Conservation (phyloP, 2,888 invertebrate genomes). For the Drosophila lacicola region DNA sequence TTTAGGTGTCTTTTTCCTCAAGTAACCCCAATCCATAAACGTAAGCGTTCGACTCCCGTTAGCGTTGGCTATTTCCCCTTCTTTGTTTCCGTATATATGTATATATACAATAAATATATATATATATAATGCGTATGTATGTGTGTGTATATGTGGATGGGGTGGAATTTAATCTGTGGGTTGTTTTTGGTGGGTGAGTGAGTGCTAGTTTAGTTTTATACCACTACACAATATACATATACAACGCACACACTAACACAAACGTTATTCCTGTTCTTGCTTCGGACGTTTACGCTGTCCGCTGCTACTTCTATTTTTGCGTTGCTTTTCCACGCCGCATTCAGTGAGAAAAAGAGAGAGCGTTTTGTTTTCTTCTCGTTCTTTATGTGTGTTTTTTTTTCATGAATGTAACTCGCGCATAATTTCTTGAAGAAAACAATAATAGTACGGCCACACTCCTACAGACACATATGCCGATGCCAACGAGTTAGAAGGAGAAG, state of each 20-base stretch:
- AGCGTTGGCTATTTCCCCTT: slow-evolving; percentile 52
- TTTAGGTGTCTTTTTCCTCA: slow-evolving; percentile 47
- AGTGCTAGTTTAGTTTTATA: slow-evolving; percentile 53
- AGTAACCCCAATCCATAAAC: slow-evolving; percentile 64
- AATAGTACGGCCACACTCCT: slow-evolving; percentile 43
- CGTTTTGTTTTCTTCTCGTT: slow-evolving; percentile 43
- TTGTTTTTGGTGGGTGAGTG: slow-evolving; percentile 34
- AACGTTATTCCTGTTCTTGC: slow-evolving; percentile 39
- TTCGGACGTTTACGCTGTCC: slow-evolving; percentile 41
- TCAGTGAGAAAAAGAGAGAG: slow-evolving; percentile 33
- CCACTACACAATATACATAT: slow-evolving; percentile 26
- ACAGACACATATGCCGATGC: slow-evolving; percentile 16
- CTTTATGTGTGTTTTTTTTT: slow-evolving; percentile 46
- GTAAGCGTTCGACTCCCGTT: slow-evolving; percentile 25
- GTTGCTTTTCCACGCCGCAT: slow-evolving; percentile 16
- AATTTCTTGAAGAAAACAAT: slow-evolving; percentile 79
- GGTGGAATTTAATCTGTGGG: slow-evolving; percentile 57
- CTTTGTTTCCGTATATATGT: slow-evolving; percentile 9
- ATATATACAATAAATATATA: too few species aligned
- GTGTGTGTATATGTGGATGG: slow-evolving; percentile 34
- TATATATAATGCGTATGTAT: slow-evolving; percentile 2
- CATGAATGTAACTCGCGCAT: slow-evolving; percentile 62
- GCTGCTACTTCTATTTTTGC: slow-evolving; percentile 35
- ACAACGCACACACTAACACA: slow-evolving; percentile 11
- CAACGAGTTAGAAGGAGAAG: slow-evolving; percentile 64